Evolutionary conservation across 2,113 vertebrate species (phyloP).

Genomic region (Patagioenas fasciata): DNA sequence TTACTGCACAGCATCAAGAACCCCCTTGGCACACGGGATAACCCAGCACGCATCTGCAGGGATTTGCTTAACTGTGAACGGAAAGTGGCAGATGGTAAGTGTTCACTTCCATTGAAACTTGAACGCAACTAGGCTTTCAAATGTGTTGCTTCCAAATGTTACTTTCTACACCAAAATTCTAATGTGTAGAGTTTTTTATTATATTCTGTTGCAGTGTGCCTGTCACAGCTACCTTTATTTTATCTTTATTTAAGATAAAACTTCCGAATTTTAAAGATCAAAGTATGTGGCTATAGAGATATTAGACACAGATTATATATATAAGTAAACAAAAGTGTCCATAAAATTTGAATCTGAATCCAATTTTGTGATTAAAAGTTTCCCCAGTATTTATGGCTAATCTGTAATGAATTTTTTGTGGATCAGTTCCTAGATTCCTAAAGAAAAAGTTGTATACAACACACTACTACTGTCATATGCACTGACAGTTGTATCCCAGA

Average conservation of each 20-base stretch:
- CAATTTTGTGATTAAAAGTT: not conserved
- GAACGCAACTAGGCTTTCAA: not conserved
- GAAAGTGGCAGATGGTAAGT: constrained; percentile 87
- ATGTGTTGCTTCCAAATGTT: not conserved
- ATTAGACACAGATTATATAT: not conserved
- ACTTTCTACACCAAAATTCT: not conserved
- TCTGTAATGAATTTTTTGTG: not conserved
- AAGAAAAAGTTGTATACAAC: not conserved
- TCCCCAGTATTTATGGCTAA: not conserved
- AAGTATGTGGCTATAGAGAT: not conserved
- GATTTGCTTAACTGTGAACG: constrained; percentile 91
- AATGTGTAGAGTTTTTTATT: not conserved
- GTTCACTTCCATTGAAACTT: not conserved
- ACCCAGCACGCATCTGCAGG: constrained; percentile 93
- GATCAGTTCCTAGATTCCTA: not conserved
- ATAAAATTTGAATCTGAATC: not conserved
- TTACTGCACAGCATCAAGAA: constrained; percentile 91
- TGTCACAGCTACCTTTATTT: not conserved
- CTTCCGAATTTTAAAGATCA: not conserved
- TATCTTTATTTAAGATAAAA: not conserved
- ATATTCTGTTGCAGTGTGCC: not conserved
- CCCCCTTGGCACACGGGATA: constrained; percentile 89
- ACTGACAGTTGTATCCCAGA: not conserved
- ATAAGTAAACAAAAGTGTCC: not conserved
- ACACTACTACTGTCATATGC: not conserved